Percentiles rank a stretch among this genome's conserved stretches.
These are phyloP conservation scores for Megalopta genalis DNA, from an alignment of 1,140 invertebrate species.

Conservation along the genomic window DNA sequence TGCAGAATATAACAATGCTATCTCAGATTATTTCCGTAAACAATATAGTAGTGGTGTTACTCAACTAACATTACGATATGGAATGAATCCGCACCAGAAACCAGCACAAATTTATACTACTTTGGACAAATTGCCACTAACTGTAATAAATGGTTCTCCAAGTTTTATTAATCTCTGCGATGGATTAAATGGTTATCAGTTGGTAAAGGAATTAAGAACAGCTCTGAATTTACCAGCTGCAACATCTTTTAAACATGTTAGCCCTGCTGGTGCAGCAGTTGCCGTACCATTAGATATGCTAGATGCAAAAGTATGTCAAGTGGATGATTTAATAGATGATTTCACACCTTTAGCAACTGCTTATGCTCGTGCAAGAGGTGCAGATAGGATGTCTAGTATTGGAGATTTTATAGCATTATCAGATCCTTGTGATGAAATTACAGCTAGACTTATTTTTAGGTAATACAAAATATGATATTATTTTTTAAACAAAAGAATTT, in stretches of 20 bases:
- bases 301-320: slow-evolving; percentile 95
- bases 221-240: slow-evolving; percentile 93
- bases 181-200: slow-evolving; percentile 97
- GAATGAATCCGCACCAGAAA: slow-evolving; percentile 99
- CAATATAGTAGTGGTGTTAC: slow-evolving; percentile 90
- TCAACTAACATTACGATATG: slow-evolving; percentile 94
- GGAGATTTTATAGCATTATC: slow-evolving; percentile 98
- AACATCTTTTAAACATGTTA: slow-evolving; percentile 98
- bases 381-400: slow-evolving; percentile 99
- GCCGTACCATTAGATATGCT: slow-evolving; percentile 87
- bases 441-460: slow-evolving; percentile 88
- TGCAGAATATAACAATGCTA: slow-evolving; percentile 95
- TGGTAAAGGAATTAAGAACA: slow-evolving; percentile 93
- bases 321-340: slow-evolving; percentile 89
- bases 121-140: slow-evolving; percentile 90
- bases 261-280: slow-evolving; percentile 96
- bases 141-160: slow-evolving; percentile 95
- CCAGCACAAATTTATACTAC: slow-evolving; percentile 96
- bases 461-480: slow-evolving; percentile 39
- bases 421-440: slow-evolving; percentile 93
- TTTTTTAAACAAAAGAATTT: neutral
- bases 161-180: slow-evolving; percentile 99
- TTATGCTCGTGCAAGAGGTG: slow-evolving; percentile 97
- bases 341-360: slow-evolving; percentile 95
- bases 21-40: slow-evolving; percentile 97